Conservation (phyloP, 2,113 vertebrate species). For the Sinocyclocheilus anshuiensis region DNA sequence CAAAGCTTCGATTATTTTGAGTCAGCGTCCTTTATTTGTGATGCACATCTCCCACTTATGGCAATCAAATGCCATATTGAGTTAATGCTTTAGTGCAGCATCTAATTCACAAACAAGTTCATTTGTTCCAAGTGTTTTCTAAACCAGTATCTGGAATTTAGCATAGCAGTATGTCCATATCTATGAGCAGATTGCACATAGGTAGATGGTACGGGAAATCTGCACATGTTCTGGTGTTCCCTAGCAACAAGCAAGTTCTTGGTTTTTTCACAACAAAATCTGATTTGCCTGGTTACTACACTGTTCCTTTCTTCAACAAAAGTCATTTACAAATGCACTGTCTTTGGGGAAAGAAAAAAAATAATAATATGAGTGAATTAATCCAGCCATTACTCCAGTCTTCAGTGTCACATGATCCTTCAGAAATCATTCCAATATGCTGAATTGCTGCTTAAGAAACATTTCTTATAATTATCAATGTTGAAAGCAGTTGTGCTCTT, state of each 20-base stretch:
- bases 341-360: neutral
- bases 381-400: no score
- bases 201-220: slow-evolving; percentile 35
- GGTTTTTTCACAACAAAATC: slow-evolving; percentile 43
- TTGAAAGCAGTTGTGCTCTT: no score
- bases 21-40: neutral
- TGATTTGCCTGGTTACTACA: slow-evolving; percentile 30
- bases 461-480: no score
- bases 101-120: slow-evolving; percentile 3
- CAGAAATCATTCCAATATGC: no score
- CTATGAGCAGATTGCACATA: slow-evolving; percentile 23
- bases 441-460: no score
- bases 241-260: slow-evolving; percentile 59
- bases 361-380: neutral
- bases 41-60: neutral
- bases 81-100: neutral
- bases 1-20: slow-evolving; percentile 7
- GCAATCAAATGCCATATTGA: neutral
- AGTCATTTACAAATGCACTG: neutral
- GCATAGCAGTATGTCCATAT: slow-evolving; percentile 15
- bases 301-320: neutral
- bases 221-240: slow-evolving; percentile 52
- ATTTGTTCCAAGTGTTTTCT: neutral
- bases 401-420: no score
- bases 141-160: slow-evolving; percentile 19